Percentiles rank a stretch among this genome's conserved stretches.
These are phyloP conservation scores for Polypterus senegalus DNA, from an alignment of 2,113 vertebrate species.

Conservation along the genomic window DNA sequence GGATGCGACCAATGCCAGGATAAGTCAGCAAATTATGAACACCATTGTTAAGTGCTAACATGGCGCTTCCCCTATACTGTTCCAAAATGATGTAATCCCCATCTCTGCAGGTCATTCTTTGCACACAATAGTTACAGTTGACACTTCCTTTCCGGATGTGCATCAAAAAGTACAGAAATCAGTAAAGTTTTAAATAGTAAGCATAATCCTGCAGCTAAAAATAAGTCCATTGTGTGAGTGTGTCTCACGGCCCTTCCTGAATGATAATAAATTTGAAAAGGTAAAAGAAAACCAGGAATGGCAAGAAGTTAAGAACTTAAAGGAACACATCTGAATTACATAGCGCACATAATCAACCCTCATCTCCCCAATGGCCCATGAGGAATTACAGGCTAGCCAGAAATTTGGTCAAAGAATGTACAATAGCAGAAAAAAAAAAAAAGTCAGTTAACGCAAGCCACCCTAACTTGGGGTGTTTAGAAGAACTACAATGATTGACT, in stretches of 20 bases:
- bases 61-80: not conserved
- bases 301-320: too few species aligned
- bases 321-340: too few species aligned
- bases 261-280: slow-evolving; percentile 38
- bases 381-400: too few species aligned
- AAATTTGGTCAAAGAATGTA: too few species aligned
- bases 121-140: slow-evolving; percentile 1
- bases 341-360: too few species aligned
- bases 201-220: slow-evolving; percentile 34
- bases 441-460: too few species aligned
- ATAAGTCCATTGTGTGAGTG: slow-evolving; percentile 33
- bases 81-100: not conserved
- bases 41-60: not conserved
- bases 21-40: not conserved
- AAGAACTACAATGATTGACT: too few species aligned
- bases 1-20: not conserved
- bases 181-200: slow-evolving; percentile 7
- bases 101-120: not conserved
- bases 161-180: slow-evolving; percentile 11
- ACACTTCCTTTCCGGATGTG: slow-evolving; percentile 9
- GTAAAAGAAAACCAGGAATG: not conserved
- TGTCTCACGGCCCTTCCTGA: slow-evolving; percentile 35
- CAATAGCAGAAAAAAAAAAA: too few species aligned
- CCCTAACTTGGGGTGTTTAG: too few species aligned
- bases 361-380: too few species aligned